Conservation (phyloP, 1,140 invertebrate genomes). For the Scaptomyza pallida region DNA sequence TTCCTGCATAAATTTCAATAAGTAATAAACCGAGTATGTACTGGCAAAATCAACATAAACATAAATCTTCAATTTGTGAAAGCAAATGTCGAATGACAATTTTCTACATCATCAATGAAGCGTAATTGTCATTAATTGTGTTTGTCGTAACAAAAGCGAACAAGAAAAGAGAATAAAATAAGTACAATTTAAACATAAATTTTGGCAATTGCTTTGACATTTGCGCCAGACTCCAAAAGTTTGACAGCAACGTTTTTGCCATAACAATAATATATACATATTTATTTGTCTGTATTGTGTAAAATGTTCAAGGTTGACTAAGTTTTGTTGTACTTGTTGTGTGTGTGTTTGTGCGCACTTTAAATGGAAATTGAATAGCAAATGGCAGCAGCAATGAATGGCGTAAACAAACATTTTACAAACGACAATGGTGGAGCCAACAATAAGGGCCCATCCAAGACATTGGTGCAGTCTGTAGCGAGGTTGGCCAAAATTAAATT, state of each 20-base stretch:
- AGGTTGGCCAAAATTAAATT: constrained; percentile 38
- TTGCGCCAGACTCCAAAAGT: constrained; percentile 20
- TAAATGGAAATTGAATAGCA: constrained; percentile 41
- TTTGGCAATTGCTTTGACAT: constrained; percentile 34
- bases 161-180: neutral
- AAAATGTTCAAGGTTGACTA: constrained; percentile 47
- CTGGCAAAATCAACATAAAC: constrained; percentile 17
- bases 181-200: constrained; percentile 43
- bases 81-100: constrained; percentile 35
- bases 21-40: constrained; percentile 11
- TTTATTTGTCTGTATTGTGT: constrained; percentile 29
- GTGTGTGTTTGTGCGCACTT: constrained; percentile 32
- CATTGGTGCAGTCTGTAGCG: neutral
- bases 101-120: constrained; percentile 46
- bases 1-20: constrained; percentile 41
- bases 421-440: constrained; percentile 13
- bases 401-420: constrained; percentile 25
- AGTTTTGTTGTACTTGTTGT: constrained; percentile 34
- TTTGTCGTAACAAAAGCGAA: constrained; percentile 2
- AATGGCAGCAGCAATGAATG: constrained; percentile 24
- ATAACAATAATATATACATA: neutral
- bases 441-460: neutral
- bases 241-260: constrained; percentile 32
- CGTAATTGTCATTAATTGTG: constrained; percentile 50
- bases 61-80: constrained; percentile 30